Evolutionary conservation across 2,113 vertebrate species (phyloP), one percentile per base, ranked within the genome.

Genomic region (Ifrita kowaldi): DNA sequence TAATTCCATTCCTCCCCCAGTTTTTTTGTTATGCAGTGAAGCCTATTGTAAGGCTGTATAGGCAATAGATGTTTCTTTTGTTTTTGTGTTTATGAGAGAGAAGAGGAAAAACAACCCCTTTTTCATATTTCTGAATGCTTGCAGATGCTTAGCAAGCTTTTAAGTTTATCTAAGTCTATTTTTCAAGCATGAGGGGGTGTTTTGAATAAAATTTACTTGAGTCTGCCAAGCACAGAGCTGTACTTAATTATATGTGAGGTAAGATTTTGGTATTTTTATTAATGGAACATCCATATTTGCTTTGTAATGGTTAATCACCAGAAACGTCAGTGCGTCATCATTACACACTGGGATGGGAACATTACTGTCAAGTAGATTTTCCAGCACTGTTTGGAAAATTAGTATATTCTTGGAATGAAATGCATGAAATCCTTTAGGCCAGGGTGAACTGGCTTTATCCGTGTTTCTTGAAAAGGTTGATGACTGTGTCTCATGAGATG

Each of bases 181-280:
- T 87, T 85, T n/a, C 21, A 78, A 86, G 47, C 33, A 21, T 55
- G 5, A 27, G 37, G 7, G 59, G 56, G 14, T 89, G 37, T 89
- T 93, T 89, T 90, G 68, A 21, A 49, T 93, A 65, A 78, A 93
- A 88, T 59, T 62, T 32, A 37, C 33, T 90, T 64, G 12, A 59
- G 63, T 65, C 35, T 92, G 76, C 83, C 80, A 93, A 93, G 44
- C 19, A 23, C 30, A 74, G 56, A 84, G 28, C 86, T 95, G 71
- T 74, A n/a, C 41, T 95, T 92, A 93, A 92, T 95, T 92, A 89
- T 69, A 55, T 37, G 20, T 94, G 86, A 95, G 71, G 86, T 89
- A 95, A 95, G 56, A 47, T 71, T 90, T 92, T 89, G 76, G 56
- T 60, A 39, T 95, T 95, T 89, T 95, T 95, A 37, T 84, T 95